A percentile compares a stretch with the other conserved stretches of the same genome.
phyloP scores from a whole-genome alignment of 1,140 invertebrate genomes.

The Zaprionus camerounensis region DNA sequence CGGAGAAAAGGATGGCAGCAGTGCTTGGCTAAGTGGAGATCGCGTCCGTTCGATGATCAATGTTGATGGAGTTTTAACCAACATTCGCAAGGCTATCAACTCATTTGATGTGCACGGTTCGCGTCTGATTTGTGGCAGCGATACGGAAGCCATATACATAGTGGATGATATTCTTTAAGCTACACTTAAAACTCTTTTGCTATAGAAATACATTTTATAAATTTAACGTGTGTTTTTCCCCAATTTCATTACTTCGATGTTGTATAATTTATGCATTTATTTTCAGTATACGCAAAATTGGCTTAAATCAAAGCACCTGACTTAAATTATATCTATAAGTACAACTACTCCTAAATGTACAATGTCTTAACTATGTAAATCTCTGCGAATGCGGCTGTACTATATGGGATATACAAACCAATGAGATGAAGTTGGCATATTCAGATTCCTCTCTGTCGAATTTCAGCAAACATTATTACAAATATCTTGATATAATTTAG shows the following conservation, averaged over 20 bases:
- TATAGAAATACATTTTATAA: conserved; percentile 5
- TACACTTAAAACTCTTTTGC: not conserved
- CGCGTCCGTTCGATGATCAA: conserved; percentile 89
- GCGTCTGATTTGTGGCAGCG: conserved; percentile 91
- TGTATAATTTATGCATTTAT: conserved; percentile 51
- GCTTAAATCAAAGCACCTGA: conserved; percentile 80
- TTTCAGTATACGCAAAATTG: conserved; percentile 68
- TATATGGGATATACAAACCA: conserved; percentile 18
- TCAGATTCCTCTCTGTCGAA: not conserved
- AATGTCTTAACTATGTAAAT: conserved; percentile 34
- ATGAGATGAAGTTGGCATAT: conserved; percentile 3
- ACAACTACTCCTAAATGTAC: conserved; percentile 42
- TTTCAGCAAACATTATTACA: conserved; percentile 6
- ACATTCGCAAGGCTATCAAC: conserved; percentile 91
- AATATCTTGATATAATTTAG: not conserved
- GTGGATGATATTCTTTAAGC: conserved; percentile 86
- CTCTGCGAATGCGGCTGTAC: conserved; percentile 55
- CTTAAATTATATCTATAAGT: conserved; percentile 59
- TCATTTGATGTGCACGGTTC: conserved; percentile 90
- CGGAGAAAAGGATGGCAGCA: conserved; percentile 64
- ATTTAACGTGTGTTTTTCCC: conserved; percentile 1
- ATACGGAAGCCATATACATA: conserved; percentile 93
- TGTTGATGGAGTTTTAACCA: conserved; percentile 89
- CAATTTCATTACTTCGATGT: conserved; percentile 25
- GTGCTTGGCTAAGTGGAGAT: conserved; percentile 88